phyloP scores from a whole-genome alignment of 2,888 invertebrate species.

The Netelia melanura region DNA sequence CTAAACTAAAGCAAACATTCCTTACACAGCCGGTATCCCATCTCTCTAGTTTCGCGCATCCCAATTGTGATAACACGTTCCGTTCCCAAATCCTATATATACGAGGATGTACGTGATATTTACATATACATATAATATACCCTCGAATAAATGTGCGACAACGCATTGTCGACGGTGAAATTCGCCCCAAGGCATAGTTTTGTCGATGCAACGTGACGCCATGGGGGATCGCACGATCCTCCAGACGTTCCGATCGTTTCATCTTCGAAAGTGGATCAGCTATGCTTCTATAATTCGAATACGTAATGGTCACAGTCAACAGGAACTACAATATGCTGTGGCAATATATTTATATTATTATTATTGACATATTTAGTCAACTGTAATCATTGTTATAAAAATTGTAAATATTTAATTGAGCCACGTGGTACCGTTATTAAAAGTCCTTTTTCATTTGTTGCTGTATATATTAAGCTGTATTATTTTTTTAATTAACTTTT shows the following conservation, averaged over 20 bases:
- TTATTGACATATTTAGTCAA: too few relatives aligned
- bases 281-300: neutral
- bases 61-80: slow-evolving; percentile 73
- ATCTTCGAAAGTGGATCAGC: slow-evolving; percentile 8
- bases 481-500: neutral
- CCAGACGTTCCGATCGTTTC: slow-evolving; percentile 23
- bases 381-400: too few relatives aligned
- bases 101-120: neutral
- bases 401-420: too few relatives aligned
- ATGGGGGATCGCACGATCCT: slow-evolving; percentile 38
- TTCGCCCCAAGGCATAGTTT: slow-evolving; percentile 68
- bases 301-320: neutral
- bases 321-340: too few relatives aligned
- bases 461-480: neutral
- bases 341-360: too few relatives aligned
- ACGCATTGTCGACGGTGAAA: slow-evolving; percentile 59
- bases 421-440: too few relatives aligned
- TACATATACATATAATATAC: neutral
- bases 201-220: slow-evolving; percentile 69
- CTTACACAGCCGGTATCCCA: slow-evolving; percentile 60
- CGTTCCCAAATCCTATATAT: slow-evolving; percentile 56
- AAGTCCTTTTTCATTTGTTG: too few relatives aligned
- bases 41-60: slow-evolving; percentile 60
- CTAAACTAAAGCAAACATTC: slow-evolving; percentile 76
- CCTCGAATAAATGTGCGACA: slow-evolving; percentile 36